These are phyloP conservation scores for Ennomos erosarius DNA, from an alignment of 2,888 invertebrate genomes.

Conservation along the genomic window DNA sequence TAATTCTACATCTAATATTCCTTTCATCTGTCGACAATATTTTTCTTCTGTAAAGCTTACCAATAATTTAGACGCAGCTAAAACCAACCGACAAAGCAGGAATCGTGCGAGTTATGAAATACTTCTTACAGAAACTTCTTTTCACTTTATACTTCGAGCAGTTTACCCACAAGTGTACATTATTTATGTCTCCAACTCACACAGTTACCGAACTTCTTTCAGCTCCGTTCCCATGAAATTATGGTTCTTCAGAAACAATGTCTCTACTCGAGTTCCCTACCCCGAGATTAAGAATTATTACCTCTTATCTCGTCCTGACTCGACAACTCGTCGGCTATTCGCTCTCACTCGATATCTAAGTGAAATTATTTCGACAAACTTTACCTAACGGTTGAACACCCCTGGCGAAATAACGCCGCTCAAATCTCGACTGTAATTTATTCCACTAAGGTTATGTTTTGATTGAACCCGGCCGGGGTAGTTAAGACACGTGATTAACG, in stretches of 20 bases:
- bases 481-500: slow-evolving; percentile 79
- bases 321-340: slow-evolving; percentile 76
- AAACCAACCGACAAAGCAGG: not conserved
- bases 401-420: slow-evolving; percentile 44
- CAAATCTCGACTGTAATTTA: slow-evolving; percentile 51
- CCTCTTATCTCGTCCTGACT: slow-evolving; percentile 74
- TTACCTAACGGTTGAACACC: slow-evolving; percentile 70
- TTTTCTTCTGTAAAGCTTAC: no score
- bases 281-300: slow-evolving; percentile 77
- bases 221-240: slow-evolving; percentile 55
- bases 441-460: slow-evolving; percentile 51
- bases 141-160: slow-evolving; percentile 15
- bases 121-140: slow-evolving; percentile 20
- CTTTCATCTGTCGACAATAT: no score
- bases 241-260: slow-evolving; percentile 67
- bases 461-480: slow-evolving; percentile 39
- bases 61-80: slow-evolving; percentile 7
- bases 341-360: slow-evolving; percentile 70
- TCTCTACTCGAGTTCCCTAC: slow-evolving; percentile 53
- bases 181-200: slow-evolving; percentile 41
- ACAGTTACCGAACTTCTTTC: slow-evolving; percentile 52
- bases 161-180: slow-evolving; percentile 34
- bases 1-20: no score
- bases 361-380: slow-evolving; percentile 80
- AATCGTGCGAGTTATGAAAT: slow-evolving; percentile 10